Evolutionary conservation across 2,797 vertebrate genomes (phyloP).

Genomic region (Gila robusta): DNA sequence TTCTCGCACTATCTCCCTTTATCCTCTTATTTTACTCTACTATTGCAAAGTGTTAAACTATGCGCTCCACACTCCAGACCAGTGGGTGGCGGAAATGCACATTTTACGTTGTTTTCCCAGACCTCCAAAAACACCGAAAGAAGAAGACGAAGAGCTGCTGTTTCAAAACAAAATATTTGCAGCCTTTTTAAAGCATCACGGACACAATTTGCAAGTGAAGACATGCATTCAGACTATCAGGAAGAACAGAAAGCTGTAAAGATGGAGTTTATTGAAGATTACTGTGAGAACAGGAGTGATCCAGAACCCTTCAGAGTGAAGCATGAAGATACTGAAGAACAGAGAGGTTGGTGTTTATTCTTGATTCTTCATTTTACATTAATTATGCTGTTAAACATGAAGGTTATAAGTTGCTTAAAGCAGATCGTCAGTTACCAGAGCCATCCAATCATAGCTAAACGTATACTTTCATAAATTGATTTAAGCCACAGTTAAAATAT

Average conservation of each 20-base stretch:
- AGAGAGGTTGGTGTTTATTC: neutral
- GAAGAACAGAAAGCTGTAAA: neutral
- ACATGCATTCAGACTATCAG: neutral
- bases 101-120: neutral
- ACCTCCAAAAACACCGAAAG: neutral
- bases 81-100: neutral
- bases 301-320: neutral
- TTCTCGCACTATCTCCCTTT: neutral
- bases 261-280: neutral
- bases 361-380: neutral
- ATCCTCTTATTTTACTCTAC: neutral
- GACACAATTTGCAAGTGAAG: neutral
- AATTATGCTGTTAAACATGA: neutral
- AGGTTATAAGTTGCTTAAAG: neutral
- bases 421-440: neutral
- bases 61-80: neutral
- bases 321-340: neutral
- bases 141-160: neutral
- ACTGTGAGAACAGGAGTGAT: neutral
- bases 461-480: neutral
- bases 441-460: neutral
- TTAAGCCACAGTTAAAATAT: too few species aligned
- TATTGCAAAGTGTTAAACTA: neutral
- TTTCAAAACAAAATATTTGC: neutral
- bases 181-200: neutral